These are phyloP conservation scores for Geotrupes spiniger DNA, from an alignment of 2,888 invertebrate genomes.

Conservation along the genomic window DNA sequence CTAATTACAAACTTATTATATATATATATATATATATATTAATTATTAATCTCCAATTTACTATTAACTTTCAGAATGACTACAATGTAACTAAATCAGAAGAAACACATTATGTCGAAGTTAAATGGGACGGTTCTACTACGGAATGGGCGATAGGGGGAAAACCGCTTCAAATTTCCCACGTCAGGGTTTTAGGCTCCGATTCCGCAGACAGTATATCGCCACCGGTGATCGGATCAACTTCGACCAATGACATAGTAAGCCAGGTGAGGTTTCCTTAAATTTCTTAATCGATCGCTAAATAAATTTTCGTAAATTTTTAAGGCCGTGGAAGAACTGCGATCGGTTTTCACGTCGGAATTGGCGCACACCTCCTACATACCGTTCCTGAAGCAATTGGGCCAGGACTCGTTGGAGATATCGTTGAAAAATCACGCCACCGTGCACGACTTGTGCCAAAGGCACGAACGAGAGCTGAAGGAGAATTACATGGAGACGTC, in stretches of 20 bases:
- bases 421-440: constrained; percentile 75
- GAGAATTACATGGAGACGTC: neutral
- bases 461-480: constrained; percentile 60
- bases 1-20: neutral
- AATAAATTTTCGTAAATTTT: too few relatives aligned
- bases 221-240: constrained; percentile 50
- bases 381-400: constrained; percentile 71
- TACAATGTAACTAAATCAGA: constrained; percentile 28
- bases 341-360: constrained; percentile 78
- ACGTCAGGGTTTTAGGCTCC: constrained; percentile 46
- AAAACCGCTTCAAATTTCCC: constrained; percentile 52
- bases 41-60: neutral
- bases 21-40: neutral
- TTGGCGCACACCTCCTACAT: constrained; percentile 81
- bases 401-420: constrained; percentile 67
- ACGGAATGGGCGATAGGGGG: constrained; percentile 63
- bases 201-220: constrained; percentile 62
- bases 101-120: constrained; percentile 54
- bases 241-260: constrained; percentile 37
- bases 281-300: too few relatives aligned
- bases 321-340: constrained; percentile 74
- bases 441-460: constrained; percentile 72
- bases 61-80: constrained; percentile 4
- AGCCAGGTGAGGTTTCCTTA: constrained; percentile 20
- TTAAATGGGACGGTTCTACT: constrained; percentile 59